Evolutionary conservation across 2,797 vertebrate genomes (phyloP).

Genomic region (Pitangus sulphuratus): DNA sequence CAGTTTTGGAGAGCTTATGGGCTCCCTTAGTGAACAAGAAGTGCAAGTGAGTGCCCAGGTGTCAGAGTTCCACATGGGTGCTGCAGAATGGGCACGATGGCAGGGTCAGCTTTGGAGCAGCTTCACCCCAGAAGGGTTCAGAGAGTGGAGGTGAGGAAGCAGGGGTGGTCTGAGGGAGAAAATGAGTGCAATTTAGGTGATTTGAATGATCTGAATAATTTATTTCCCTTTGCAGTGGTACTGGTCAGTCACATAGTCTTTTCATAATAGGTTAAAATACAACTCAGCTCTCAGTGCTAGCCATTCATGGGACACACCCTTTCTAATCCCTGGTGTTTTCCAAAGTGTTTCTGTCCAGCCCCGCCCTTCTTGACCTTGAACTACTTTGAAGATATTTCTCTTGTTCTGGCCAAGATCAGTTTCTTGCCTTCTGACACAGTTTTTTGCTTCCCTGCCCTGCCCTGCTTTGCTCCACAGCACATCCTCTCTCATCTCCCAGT

Average conservation of each 20-base stretch:
- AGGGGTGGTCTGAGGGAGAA: accelerated
- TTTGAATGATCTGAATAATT: not conserved
- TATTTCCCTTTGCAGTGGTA: not conserved
- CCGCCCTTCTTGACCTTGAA: not conserved
- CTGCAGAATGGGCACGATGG: accelerated
- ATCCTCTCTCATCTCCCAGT: not conserved
- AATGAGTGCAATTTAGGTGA: accelerated
- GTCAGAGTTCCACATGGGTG: not conserved
- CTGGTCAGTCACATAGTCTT: not conserved
- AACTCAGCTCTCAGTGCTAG: not conserved
- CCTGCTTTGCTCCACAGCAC: not conserved
- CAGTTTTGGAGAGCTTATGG: not conserved
- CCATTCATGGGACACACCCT: not conserved
- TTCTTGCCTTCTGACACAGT: accelerated
- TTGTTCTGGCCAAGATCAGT: not conserved
- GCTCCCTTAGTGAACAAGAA: not conserved
- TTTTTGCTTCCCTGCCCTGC: not conserved
- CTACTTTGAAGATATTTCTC: not conserved
- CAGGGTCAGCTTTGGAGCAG: not conserved
- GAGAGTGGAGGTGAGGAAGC: not conserved
- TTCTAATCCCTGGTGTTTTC: not conserved
- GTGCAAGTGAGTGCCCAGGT: not conserved
- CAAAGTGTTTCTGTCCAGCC: not conserved
- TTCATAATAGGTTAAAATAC: not conserved
- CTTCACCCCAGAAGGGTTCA: not conserved